A percentile compares a stretch with the other conserved stretches of the same genome.
These are phyloP conservation scores for Limonius californicus DNA, from an alignment of 1,140 invertebrate species.

Conservation along the genomic window DNA sequence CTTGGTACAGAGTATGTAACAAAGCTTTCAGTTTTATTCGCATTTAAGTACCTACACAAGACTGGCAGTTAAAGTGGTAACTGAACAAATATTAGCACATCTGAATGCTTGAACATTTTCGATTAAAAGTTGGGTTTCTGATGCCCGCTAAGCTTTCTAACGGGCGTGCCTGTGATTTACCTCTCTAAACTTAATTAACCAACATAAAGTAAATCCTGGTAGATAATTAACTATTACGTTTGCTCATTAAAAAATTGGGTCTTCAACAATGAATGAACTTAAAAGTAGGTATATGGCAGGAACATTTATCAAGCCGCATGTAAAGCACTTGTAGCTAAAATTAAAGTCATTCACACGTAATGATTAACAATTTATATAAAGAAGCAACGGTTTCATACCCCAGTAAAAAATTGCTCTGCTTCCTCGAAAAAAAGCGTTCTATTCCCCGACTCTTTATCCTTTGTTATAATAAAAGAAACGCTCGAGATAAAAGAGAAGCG, in stretches of 20 bases:
- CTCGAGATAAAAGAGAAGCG: neutral
- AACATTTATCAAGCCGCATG: neutral
- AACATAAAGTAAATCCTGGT: neutral
- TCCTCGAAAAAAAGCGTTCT: no score
- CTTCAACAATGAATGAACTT: neutral
- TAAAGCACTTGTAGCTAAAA: neutral
- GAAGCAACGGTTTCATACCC: constrained; percentile 10
- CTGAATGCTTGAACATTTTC: no score
- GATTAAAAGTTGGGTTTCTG: no score
- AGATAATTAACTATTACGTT: neutral
- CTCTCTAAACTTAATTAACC: neutral
- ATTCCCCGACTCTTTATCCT: neutral
- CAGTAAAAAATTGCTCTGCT: constrained; percentile 3
- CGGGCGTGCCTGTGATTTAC: no score
- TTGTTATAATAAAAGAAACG: neutral
- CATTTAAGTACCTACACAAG: neutral
- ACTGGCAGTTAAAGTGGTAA: no score
- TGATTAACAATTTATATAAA: constrained; percentile 3
- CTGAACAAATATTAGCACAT: no score
- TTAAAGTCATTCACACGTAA: constrained; percentile 7
- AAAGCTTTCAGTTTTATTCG: neutral
- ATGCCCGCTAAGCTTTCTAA: neutral
- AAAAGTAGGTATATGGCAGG: neutral
- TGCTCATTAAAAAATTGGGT: neutral
- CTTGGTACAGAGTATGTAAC: neutral